Evolutionary conservation across 2,113 vertebrate genomes (phyloP).

Genomic region (Cephalopterus ornatus): DNA sequence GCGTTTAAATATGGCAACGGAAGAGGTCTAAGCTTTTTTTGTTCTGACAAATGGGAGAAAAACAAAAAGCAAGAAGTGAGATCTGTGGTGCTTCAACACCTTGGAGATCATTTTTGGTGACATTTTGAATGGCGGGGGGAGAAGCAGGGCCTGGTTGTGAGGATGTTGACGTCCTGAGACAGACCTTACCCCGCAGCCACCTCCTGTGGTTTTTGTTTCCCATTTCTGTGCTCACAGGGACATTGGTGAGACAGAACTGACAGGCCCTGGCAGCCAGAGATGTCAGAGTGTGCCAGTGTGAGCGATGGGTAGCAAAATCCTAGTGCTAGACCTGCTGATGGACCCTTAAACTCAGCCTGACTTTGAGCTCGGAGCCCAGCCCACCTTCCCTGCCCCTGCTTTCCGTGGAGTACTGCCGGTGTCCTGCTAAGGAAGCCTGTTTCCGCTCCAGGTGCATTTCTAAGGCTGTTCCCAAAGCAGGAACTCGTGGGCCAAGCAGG

Average conservation of each 20-base stretch:
- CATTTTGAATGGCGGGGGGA: neutral
- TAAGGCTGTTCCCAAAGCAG: neutral
- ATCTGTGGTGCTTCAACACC: neutral
- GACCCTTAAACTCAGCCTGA: neutral
- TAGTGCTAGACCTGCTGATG: neutral
- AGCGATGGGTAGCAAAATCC: neutral
- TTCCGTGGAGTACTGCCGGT: rapidly evolving
- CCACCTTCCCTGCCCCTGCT: neutral
- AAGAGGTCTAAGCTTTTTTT: neutral
- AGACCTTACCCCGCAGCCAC: neutral
- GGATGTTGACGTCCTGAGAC: neutral
- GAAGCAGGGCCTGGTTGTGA: neutral
- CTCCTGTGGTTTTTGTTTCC: neutral
- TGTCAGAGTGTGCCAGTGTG: neutral
- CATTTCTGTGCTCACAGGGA: rapidly evolving
- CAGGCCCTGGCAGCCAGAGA: neutral
- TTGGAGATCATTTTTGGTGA: neutral
- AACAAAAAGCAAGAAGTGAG: neutral
- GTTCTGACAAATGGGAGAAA: neutral
- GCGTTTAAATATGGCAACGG: neutral
- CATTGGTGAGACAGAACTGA: neutral
- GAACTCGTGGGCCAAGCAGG: neutral
- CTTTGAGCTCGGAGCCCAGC: neutral
- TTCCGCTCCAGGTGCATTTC: neutral
- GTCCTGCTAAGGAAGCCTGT: neutral